These are phyloP conservation scores for Halcyon malimbica DNA, from an alignment of 2,113 vertebrate genomes.

Conservation along the genomic window DNA sequence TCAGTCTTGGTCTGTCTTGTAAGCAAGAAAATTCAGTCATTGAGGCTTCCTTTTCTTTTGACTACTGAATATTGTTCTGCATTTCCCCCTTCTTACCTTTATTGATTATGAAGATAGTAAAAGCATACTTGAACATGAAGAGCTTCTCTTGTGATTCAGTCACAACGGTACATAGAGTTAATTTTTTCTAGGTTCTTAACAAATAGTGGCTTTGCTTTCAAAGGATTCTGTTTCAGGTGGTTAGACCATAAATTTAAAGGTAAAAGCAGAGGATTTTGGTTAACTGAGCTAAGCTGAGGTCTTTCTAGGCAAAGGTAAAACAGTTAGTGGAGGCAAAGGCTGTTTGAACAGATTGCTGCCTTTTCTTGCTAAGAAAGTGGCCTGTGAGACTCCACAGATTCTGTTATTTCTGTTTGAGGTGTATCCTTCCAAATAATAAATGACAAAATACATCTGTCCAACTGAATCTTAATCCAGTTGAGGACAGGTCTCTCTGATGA, in stretches of 20 bases:
- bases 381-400: not conserved
- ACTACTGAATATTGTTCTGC: not conserved
- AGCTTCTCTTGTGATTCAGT: not conserved
- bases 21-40: not conserved
- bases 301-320: not conserved
- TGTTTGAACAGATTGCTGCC: not conserved
- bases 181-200: not conserved
- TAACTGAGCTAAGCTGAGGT: not conserved
- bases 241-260: not conserved
- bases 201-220: not conserved
- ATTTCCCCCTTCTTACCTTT: not conserved
- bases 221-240: not conserved
- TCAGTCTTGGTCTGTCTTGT: not conserved
- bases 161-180: not conserved
- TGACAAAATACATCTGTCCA: not conserved
- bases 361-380: not conserved
- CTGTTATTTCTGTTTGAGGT: not conserved
- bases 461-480: not conserved
- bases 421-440: not conserved
- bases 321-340: not conserved
- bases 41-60: not conserved
- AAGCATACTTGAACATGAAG: not conserved
- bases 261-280: not conserved
- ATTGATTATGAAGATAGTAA: not conserved
- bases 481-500: not conserved